These are phyloP conservation scores for Phengaris alcon DNA, from an alignment of 2,888 invertebrate genomes.

Conservation along the genomic window DNA sequence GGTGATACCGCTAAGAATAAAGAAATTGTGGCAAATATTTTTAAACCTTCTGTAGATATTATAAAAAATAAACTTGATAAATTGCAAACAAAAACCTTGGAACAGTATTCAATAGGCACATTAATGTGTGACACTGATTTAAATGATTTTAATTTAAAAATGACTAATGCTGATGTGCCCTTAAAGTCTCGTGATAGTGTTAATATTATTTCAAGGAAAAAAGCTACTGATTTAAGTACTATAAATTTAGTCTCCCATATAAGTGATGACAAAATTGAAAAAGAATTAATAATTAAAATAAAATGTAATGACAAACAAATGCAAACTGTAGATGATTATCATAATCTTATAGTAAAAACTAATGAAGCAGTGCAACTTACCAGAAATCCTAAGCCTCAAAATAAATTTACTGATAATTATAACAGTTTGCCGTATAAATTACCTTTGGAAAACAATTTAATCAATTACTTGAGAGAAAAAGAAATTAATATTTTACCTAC, in stretches of 20 bases:
- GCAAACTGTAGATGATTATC: background rate
- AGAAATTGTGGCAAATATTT: constrained; percentile 52
- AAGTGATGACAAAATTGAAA: background rate
- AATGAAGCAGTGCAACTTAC: background rate
- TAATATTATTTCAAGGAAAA: background rate
- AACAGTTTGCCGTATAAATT: background rate
- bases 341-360: background rate
- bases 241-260: background rate
- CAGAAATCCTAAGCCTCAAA: background rate
- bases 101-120: constrained; percentile 53
- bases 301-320: background rate
- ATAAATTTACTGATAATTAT: background rate
- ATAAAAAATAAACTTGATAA: constrained; percentile 55
- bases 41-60: constrained; percentile 52
- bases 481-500: no score
- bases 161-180: no score
- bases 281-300: background rate
- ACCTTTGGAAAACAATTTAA: background rate
- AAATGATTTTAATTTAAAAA: constrained; percentile 19
- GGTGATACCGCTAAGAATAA: constrained; percentile 48
- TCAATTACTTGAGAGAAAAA: background rate
- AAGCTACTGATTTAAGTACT: background rate
- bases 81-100: constrained; percentile 50
- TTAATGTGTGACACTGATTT: constrained; percentile 28
- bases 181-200: background rate